Conservation (phyloP, 2,113 vertebrate species). For the Otus sunia region DNA sequence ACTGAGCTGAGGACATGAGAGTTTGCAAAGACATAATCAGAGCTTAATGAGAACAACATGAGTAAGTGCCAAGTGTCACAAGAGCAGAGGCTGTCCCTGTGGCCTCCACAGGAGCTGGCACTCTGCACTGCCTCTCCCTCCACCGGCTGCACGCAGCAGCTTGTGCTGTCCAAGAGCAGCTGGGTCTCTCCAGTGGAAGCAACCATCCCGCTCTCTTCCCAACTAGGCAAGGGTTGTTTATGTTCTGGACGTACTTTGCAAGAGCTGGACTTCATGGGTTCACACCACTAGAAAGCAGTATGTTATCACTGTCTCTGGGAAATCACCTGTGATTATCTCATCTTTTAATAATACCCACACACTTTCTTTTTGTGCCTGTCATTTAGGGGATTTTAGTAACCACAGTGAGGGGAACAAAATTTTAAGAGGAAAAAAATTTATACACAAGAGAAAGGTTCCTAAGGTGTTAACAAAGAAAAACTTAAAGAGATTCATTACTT, state of each 20-base stretch:
- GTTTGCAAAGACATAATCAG: fast-evolving
- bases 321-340: neutral
- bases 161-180: neutral
- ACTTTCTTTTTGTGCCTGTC: neutral
- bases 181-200: neutral
- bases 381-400: neutral
- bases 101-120: neutral
- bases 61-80: fast-evolving
- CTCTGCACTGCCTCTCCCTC: neutral
- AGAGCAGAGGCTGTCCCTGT: neutral
- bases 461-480: neutral
- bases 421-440: neutral
- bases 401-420: neutral
- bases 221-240: fast-evolving
- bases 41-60: neutral
- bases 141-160: fast-evolving
- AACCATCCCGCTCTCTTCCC: neutral
- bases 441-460: neutral
- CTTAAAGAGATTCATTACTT: neutral
- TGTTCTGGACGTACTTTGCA: neutral
- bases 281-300: neutral
- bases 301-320: neutral
- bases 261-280: neutral
- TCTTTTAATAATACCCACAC: neutral
- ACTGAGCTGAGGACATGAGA: neutral